These are phyloP conservation scores for Pseudochirops cupreus DNA, from an alignment of 2,797 vertebrate genomes.

Conservation along the genomic window DNA sequence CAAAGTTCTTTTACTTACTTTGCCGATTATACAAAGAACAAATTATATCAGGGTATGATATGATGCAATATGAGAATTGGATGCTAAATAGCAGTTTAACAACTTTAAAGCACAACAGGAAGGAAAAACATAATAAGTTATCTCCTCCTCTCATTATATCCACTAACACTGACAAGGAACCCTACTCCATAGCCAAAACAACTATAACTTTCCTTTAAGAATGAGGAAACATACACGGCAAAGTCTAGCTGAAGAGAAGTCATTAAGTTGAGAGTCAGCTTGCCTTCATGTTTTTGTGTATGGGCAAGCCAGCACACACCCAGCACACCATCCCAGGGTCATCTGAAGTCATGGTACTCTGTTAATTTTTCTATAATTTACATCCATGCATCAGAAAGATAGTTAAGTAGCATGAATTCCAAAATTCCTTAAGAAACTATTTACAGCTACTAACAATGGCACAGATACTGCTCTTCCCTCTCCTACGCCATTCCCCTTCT, in stretches of 20 bases:
- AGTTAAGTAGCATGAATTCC: conserved; percentile 38
- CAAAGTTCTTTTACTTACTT: conserved; percentile 30
- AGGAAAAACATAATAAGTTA: conserved; percentile 47
- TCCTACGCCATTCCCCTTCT: conserved; percentile 14
- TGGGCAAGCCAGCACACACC: not conserved
- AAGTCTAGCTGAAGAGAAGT: not conserved
- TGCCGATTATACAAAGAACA: conserved; percentile 51
- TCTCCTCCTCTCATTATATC: conserved; percentile 24
- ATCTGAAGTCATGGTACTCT: conserved; percentile 38
- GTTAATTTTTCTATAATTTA: conserved; percentile 63
- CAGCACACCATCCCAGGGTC: conserved; percentile 35
- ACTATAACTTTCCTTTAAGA: conserved; percentile 51
- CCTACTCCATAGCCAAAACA: conserved; percentile 56
- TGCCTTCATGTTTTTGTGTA: not conserved
- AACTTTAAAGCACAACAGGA: conserved; percentile 45
- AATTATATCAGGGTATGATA: conserved; percentile 52
- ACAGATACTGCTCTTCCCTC: not conserved
- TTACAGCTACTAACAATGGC: not conserved
- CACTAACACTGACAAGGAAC: conserved; percentile 25
- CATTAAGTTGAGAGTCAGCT: not conserved
- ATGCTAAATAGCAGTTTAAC: conserved; percentile 50
- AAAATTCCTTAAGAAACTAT: conserved; percentile 32
- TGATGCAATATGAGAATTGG: conserved; percentile 44
- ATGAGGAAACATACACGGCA: accelerated
- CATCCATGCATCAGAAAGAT: conserved; percentile 55